Base-by-base conservation (phyloP, 2,888 invertebrate genomes). In the Drosophila atripex region DNA sequence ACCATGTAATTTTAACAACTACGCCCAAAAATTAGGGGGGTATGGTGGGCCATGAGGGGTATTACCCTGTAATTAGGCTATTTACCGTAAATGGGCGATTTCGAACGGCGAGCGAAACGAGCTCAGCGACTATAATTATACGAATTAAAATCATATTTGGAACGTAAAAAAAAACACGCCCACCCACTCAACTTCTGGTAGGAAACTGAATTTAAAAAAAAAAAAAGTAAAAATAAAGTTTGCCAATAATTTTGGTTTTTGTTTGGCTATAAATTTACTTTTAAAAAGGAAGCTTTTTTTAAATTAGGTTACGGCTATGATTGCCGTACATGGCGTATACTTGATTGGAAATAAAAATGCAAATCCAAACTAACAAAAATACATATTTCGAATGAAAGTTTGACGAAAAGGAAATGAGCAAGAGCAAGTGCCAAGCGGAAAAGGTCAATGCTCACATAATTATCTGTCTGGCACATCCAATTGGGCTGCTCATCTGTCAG, bases 131-230 rank as follows among this genome's bases (percentile, higher is more conserved):
- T 46, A 58, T 87, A 80, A 80, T 80, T 71, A 87, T 66, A 65
- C 50, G 52, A 54, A 87, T 80, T 85, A 65, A 55, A 47, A 41
- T 46, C 74, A 73, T 70, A 78, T 85, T 78, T 80, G 74, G 85
- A 63, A 76, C 64, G 73, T 45, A 52, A 56, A 68, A 72, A 23
- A 23, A 23, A 55, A 54, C 30, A 61, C 76, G 76, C 79, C 79
- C 68, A 74, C 71, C 23, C 30, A 57, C 16, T 50, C 14, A 46
- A 32, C 12, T 47, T 23, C n/a, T 39, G 25, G 6, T 12, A 4
- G 28, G 32, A 46, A 43, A 32, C 52, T 11, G 28, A 12, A 53
- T 18, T 60, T 12, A 3, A 16, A 39, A 65, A 8, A 39, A 65
- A 8, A n/a, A n/a, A n/a, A n/a, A n/a, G n/a, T 12, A 3, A 16